A percentile compares a stretch with the other conserved stretches of the same genome.
phyloP scores from a whole-genome alignment of 2,888 invertebrate species.

The Fragum whitleyi region DNA sequence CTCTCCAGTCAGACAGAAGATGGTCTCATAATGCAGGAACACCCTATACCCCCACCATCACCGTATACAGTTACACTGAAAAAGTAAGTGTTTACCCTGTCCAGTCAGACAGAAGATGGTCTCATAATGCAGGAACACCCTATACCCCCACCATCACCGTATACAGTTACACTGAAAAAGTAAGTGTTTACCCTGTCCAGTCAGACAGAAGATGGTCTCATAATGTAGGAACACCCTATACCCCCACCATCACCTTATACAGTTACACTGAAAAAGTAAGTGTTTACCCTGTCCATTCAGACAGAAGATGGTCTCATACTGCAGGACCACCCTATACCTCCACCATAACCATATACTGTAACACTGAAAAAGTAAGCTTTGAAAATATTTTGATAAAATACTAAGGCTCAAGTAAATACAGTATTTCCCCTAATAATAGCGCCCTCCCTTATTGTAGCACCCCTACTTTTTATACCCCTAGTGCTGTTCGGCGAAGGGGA shows the following conservation, averaged over 20 bases:
- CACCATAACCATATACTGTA: slow-evolving; percentile 21
- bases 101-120: slow-evolving; percentile 74
- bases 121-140: slow-evolving; percentile 68
- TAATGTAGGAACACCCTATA: slow-evolving; percentile 64
- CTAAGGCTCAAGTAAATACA: too few species aligned
- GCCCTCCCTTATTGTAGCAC: too few species aligned
- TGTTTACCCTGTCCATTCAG: slow-evolving; percentile 74
- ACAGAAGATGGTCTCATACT: slow-evolving; percentile 75
- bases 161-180: slow-evolving; percentile 47
- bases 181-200: slow-evolving; percentile 74
- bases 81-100: slow-evolving; percentile 47
- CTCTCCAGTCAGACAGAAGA: slow-evolving; percentile 73
- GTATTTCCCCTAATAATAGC: too few species aligned
- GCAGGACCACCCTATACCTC: slow-evolving; percentile 56
- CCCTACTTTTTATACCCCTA: too few species aligned
- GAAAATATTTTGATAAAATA: too few species aligned
- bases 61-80: slow-evolving; percentile 31
- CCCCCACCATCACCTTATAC: slow-evolving; percentile 21
- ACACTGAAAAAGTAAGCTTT: slow-evolving; percentile 56
- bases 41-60: slow-evolving; percentile 35
- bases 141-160: slow-evolving; percentile 18
- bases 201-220: slow-evolving; percentile 74
- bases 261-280: slow-evolving; percentile 54
- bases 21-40: slow-evolving; percentile 67
- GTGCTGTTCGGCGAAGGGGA: too few species aligned